phyloP scores from a whole-genome alignment of 2,888 invertebrate species.

The Acrobasis consociella region DNA sequence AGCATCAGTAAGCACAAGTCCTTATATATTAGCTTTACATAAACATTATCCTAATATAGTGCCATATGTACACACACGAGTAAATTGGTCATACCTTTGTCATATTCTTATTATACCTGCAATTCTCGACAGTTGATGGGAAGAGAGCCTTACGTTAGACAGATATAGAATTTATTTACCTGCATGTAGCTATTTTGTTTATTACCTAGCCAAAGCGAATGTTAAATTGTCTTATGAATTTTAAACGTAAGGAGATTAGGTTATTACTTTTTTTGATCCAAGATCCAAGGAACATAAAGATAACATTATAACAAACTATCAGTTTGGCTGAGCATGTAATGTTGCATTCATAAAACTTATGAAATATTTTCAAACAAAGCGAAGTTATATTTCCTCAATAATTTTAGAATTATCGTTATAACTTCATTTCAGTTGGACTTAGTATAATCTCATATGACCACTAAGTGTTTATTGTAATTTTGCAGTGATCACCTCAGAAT shows the following conservation, averaged over 20 bases:
- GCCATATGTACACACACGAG: too few species aligned
- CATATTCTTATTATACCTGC: too few species aligned
- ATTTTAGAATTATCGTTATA: not conserved
- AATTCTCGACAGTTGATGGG: too few species aligned
- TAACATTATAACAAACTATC: not conserved
- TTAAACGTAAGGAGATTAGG: not conserved
- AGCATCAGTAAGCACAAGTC: conserved; percentile 65
- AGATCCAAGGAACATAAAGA: not conserved
- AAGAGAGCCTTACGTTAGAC: too few species aligned
- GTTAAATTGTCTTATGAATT: not conserved
- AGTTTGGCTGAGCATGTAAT: not conserved
- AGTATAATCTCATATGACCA: conserved; percentile 13
- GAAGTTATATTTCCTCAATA: not conserved
- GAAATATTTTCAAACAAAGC: not conserved
- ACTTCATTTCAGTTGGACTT: not conserved
- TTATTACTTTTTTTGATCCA: too few species aligned
- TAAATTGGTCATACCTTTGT: too few species aligned
- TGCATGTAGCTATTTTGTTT: not conserved
- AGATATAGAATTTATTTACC: too few species aligned
- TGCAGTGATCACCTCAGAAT: conserved; percentile 82
- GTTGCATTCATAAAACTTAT: not conserved
- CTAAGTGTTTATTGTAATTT: conserved; percentile 36
- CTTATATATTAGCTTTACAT: not conserved
- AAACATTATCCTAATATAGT: too few species aligned
- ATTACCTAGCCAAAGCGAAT: conserved; percentile 10